Conservation (phyloP, 2,113 vertebrate genomes). For the Fregetta grallaria region DNA sequence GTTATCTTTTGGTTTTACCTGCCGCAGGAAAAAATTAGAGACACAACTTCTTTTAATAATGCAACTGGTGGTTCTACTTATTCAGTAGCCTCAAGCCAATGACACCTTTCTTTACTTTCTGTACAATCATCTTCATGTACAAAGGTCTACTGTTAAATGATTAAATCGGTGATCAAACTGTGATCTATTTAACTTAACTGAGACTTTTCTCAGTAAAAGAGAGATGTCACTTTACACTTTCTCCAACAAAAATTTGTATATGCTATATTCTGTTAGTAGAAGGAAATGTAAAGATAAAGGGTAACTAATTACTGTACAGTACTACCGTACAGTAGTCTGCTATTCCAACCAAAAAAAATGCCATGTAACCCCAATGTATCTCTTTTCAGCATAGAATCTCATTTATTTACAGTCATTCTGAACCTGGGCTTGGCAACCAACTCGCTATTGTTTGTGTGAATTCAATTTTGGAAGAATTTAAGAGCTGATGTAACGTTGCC, state of each 20-base stretch:
- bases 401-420: slow-evolving; percentile 18
- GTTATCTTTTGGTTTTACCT: slow-evolving; percentile 58
- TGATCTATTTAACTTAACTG: slow-evolving; percentile 31
- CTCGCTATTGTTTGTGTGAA: slow-evolving; percentile 25
- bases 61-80: slow-evolving; percentile 61
- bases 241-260: neutral
- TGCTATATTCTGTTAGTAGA: neutral
- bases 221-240: neutral
- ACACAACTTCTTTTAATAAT: slow-evolving; percentile 70
- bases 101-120: slow-evolving; percentile 48
- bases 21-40: slow-evolving; percentile 71
- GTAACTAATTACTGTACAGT: neutral
- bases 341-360: neutral
- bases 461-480: slow-evolving; percentile 39
- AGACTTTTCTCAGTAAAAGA: slow-evolving; percentile 3
- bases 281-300: neutral
- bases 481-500: slow-evolving; percentile 34
- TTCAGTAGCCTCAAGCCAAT: slow-evolving; percentile 53
- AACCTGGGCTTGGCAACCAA: slow-evolving; percentile 21
- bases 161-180: slow-evolving; percentile 47
- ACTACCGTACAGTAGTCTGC: neutral
- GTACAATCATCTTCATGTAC: neutral
- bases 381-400: neutral
- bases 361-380: accelerated
- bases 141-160: slow-evolving; percentile 27